A percentile compares a stretch with the other conserved stretches of the same genome.
Evolutionary conservation across 2,797 vertebrate species (phyloP).

Genomic region (Chrosomus eos): DNA sequence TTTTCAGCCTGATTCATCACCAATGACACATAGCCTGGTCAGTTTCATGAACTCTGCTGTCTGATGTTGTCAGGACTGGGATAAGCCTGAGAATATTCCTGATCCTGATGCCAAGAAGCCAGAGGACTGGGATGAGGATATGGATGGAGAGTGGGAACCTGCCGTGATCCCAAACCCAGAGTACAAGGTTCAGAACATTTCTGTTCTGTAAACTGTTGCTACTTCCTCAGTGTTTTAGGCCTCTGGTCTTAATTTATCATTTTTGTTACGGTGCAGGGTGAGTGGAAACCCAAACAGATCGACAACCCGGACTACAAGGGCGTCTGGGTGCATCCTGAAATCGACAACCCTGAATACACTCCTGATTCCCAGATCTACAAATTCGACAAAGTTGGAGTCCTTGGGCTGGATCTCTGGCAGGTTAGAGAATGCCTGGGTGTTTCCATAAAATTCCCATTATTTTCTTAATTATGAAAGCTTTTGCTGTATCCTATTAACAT

Average conservation of each 20-base stretch:
- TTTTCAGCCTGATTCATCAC: too few species aligned
- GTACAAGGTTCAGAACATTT: slow-evolving; percentile 82
- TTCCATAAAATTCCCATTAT: neutral
- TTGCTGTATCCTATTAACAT: neutral
- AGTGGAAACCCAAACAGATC: slow-evolving; percentile 82
- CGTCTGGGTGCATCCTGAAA: slow-evolving; percentile 83
- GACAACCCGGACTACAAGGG: slow-evolving; percentile 84
- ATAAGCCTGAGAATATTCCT: slow-evolving; percentile 91
- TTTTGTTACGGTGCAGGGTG: slow-evolving; percentile 70
- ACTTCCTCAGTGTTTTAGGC: neutral
- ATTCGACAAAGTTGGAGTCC: slow-evolving; percentile 75
- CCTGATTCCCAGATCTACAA: slow-evolving; percentile 79
- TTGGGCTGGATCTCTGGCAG: slow-evolving; percentile 85
- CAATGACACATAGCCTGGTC: neutral
- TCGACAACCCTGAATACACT: slow-evolving; percentile 84
- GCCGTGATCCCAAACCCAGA: slow-evolving; percentile 93
- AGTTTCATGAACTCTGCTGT: neutral
- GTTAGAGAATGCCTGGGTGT: slow-evolving; percentile 60
- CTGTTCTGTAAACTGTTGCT: neutral
- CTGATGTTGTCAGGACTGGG: slow-evolving; percentile 83
- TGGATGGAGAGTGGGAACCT: slow-evolving; percentile 98
- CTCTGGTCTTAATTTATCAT: neutral
- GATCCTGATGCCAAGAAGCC: slow-evolving; percentile 96
- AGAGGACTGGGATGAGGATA: slow-evolving; percentile 95
- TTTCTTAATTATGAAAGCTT: neutral